Conservation (phyloP, 2,797 vertebrate genomes). For the Pristis pectinata region DNA sequence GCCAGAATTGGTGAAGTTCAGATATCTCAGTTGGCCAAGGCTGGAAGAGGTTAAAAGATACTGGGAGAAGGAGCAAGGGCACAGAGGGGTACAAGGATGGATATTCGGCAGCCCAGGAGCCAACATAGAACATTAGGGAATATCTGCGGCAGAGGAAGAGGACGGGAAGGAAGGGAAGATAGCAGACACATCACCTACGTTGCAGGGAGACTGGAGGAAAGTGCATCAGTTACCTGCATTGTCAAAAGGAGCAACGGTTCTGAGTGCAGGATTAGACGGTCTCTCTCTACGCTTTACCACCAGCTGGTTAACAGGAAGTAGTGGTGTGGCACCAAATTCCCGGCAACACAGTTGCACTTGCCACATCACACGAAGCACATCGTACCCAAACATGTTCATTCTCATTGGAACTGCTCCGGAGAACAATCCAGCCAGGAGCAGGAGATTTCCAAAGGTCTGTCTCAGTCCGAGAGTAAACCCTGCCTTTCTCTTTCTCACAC, state of each 20-base stretch:
- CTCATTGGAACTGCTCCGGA: not conserved
- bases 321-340: not conserved
- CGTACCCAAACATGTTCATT: not conserved
- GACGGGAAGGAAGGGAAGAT: not conserved
- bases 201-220: not conserved
- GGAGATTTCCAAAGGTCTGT: too few relatives aligned
- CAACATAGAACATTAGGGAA: not conserved
- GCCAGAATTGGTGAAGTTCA: too few relatives aligned
- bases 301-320: not conserved
- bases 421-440: not conserved
- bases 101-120: not conserved
- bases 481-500: not conserved
- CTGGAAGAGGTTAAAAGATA: too few relatives aligned
- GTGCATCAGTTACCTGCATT: not conserved
- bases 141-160: not conserved
- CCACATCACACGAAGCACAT: not conserved
- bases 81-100: too few relatives aligned
- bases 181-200: not conserved
- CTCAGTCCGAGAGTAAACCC: not conserved
- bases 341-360: not conserved
- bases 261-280: not conserved
- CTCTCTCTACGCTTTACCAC: not conserved
- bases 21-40: too few relatives aligned
- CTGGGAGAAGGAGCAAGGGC: too few relatives aligned
- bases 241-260: not conserved